Conservation (phyloP, 1,140 invertebrate species). For the Drosophila kurseongensis region DNA sequence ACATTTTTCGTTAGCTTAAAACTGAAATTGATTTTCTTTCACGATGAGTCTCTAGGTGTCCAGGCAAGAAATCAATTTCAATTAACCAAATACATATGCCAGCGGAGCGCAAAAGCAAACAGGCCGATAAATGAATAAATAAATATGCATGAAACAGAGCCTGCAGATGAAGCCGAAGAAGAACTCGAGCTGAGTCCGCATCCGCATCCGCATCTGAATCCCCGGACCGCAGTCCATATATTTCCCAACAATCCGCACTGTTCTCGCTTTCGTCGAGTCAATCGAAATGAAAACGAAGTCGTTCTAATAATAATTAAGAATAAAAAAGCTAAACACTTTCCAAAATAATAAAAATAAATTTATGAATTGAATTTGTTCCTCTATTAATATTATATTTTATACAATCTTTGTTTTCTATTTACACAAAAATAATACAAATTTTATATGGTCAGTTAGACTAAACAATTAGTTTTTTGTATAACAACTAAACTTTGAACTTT, state of each 20-base stretch:
- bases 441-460: too few relatives aligned
- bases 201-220: conserved; percentile 1
- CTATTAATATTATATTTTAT: too few relatives aligned
- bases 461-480: too few relatives aligned
- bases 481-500: too few relatives aligned
- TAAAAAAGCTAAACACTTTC: too few relatives aligned
- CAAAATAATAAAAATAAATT: too few relatives aligned
- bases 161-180: conserved; percentile 14
- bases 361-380: too few relatives aligned
- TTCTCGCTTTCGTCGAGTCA: neutral
- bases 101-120: neutral
- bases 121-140: conserved; percentile 21
- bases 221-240: conserved; percentile 3
- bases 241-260: neutral
- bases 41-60: conserved; percentile 11
- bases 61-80: conserved; percentile 68
- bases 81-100: conserved; percentile 73
- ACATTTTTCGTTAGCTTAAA: conserved; percentile 49
- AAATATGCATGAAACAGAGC: conserved; percentile 38
- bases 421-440: too few relatives aligned
- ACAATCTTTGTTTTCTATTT: too few relatives aligned
- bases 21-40: conserved; percentile 76
- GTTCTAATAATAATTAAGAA: neutral
- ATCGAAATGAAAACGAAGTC: neutral
- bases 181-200: neutral